A percentile compares a stretch with the other conserved stretches of the same genome.
These are phyloP conservation scores for Drosophila rellima DNA, from an alignment of 2,888 invertebrate species.

Conservation along the genomic window DNA sequence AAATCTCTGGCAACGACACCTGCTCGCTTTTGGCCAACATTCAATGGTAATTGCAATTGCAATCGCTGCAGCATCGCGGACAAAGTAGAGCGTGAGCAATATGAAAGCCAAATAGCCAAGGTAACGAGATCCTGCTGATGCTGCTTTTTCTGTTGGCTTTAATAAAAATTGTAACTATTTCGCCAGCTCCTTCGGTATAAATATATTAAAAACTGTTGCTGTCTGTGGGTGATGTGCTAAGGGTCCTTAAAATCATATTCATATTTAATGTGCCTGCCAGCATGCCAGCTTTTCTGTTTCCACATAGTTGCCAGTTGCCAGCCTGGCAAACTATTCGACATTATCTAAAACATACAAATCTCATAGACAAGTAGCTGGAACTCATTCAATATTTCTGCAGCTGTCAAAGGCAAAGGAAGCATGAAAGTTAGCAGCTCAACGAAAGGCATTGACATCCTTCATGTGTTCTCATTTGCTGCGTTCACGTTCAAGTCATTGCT, in stretches of 20 bases:
- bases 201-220: conserved; percentile 43
- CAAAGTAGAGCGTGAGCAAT: conserved; percentile 39
- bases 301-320: conserved; percentile 15
- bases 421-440: conserved; percentile 16
- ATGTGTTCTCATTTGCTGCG: conserved; percentile 57
- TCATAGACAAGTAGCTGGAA: conserved; percentile 25
- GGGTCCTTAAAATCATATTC: conserved; percentile 60
- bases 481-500: conserved; percentile 59
- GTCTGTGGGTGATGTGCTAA: conserved; percentile 41
- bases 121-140: conserved; percentile 24
- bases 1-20: conserved; percentile 35
- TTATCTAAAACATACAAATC: conserved; percentile 75
- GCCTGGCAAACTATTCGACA: conserved; percentile 48
- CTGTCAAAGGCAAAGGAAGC: conserved; percentile 41
- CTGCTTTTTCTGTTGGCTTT: conserved; percentile 25
- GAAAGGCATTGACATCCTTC: conserved; percentile 60
- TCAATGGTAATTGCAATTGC: conserved; percentile 50
- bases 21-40: conserved; percentile 27
- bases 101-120: conserved; percentile 42
- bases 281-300: conserved; percentile 20
- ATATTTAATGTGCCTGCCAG: conserved; percentile 63
- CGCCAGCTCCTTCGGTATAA: conserved; percentile 9
- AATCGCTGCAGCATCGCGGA: conserved; percentile 29
- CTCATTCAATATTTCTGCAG: conserved; percentile 36
- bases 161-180: conserved; percentile 50